Evolutionary conservation across 2,888 invertebrate genomes (phyloP).

Genomic region (Andrena flavipes): DNA sequence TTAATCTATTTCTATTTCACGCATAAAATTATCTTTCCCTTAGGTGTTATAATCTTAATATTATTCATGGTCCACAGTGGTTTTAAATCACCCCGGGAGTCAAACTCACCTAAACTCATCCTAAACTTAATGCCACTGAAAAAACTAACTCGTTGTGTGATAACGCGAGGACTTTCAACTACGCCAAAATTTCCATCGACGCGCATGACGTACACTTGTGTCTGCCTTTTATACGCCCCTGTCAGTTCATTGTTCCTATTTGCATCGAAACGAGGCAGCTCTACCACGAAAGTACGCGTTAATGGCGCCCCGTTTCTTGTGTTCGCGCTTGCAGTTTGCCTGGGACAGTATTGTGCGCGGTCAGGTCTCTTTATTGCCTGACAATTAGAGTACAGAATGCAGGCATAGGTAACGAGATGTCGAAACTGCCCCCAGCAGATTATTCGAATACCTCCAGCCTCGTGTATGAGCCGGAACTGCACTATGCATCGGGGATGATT

Average conservation of each 20-base stretch:
- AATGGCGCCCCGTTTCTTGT: constrained; percentile 50
- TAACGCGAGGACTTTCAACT: neutral
- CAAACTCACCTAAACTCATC: too few relatives aligned
- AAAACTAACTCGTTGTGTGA: neutral
- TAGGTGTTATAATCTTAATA: too few relatives aligned
- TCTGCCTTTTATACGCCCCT: neutral
- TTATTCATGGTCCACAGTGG: too few relatives aligned
- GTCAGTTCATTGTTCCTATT: constrained; percentile 34
- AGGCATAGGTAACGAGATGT: constrained; percentile 42
- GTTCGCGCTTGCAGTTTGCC: neutral
- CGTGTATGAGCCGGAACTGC: neutral
- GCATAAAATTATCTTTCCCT: too few relatives aligned
- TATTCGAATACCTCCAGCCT: constrained; percentile 5
- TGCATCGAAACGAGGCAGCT: constrained; percentile 48
- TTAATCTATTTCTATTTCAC: too few relatives aligned
- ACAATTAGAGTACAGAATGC: constrained; percentile 47
- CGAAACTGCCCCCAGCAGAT: constrained; percentile 37
- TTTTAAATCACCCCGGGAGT: too few relatives aligned
- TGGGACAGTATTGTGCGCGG: neutral
- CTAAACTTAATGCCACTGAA: too few relatives aligned
- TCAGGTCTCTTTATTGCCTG: constrained; percentile 52
- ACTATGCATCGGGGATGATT: constrained; percentile 1
- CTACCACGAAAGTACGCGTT: constrained; percentile 44
- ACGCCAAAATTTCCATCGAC: neutral
- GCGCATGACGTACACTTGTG: neutral